phyloP scores from a whole-genome alignment of 2,113 vertebrate species.

The Eupsittula cactorum region DNA sequence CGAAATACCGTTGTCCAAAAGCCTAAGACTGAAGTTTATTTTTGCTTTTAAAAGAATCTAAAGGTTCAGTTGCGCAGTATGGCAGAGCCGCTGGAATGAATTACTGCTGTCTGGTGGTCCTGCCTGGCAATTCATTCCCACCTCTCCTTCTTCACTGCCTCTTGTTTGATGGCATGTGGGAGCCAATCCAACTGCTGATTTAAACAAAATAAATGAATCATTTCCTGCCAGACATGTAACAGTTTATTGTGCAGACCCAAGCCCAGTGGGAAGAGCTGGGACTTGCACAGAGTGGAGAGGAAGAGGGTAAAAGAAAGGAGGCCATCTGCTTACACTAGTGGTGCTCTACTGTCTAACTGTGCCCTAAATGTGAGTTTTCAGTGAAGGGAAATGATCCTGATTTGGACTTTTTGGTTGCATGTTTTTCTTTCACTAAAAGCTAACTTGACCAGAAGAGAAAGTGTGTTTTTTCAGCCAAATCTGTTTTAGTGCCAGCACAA shows the following conservation, averaged over 20 bases:
- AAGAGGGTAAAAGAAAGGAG: background rate
- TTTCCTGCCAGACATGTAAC: background rate
- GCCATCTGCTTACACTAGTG: background rate
- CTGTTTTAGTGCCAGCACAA: background rate
- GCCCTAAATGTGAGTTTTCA: background rate
- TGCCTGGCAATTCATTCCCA: background rate
- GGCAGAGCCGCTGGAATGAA: background rate
- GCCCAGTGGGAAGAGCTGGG: background rate
- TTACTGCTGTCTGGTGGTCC: background rate
- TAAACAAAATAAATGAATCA: background rate
- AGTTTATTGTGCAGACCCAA: background rate
- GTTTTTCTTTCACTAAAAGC: background rate
- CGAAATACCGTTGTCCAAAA: background rate
- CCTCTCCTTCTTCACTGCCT: background rate
- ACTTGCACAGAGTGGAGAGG: background rate
- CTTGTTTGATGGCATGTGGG: background rate
- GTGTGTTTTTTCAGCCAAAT: background rate
- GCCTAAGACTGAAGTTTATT: background rate
- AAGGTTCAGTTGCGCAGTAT: background rate
- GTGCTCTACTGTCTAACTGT: background rate
- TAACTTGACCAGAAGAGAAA: background rate
- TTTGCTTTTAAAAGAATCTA: background rate
- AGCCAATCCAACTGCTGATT: background rate
- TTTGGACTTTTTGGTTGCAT: background rate
- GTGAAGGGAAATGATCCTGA: background rate